These are phyloP conservation scores for Bradysia coprophila DNA, from an alignment of 1,140 invertebrate genomes.

Conservation along the genomic window DNA sequence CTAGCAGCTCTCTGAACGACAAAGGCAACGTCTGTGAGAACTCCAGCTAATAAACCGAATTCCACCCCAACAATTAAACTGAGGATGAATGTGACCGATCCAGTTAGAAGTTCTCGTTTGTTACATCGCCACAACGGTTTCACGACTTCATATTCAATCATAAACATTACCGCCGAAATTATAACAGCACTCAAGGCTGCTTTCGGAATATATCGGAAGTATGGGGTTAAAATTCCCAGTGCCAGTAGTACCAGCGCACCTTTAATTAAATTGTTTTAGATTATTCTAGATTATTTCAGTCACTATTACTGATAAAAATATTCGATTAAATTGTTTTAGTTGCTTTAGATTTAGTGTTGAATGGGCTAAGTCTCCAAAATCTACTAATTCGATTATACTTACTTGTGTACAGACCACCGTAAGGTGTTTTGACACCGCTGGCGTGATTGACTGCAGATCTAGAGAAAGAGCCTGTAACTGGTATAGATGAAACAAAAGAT, in stretches of 20 bases:
- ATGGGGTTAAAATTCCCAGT: constrained; percentile 61
- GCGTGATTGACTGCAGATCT: constrained; percentile 86
- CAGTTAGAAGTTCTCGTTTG: constrained; percentile 59
- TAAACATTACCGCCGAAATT: constrained; percentile 78
- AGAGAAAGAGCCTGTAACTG: constrained; percentile 81
- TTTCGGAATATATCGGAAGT: constrained; percentile 77
- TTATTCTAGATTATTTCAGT: too few species aligned
- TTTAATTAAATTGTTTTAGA: constrained; percentile 14
- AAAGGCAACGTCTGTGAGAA: constrained; percentile 64
- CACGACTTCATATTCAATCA: constrained; percentile 78
- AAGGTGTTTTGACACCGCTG: constrained; percentile 75
- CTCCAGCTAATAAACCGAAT: constrained; percentile 75
- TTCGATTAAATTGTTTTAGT: too few species aligned
- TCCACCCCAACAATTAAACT: constrained; percentile 72
- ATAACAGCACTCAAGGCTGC: constrained; percentile 68
- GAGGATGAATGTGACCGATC: constrained; percentile 60
- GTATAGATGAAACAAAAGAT: constrained; percentile 79
- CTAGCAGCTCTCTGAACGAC: constrained; percentile 73
- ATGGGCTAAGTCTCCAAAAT: too few species aligned
- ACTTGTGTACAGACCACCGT: constrained; percentile 78
- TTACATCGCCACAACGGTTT: constrained; percentile 73
- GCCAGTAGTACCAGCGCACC: constrained; percentile 58
- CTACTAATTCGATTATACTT: too few species aligned
- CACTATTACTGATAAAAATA: too few species aligned
- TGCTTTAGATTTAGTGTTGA: too few species aligned